Evolutionary conservation across 1,140 invertebrate species (phyloP), one percentile per base, ranked within the genome.

Genomic region (Drosophila orosa): DNA sequence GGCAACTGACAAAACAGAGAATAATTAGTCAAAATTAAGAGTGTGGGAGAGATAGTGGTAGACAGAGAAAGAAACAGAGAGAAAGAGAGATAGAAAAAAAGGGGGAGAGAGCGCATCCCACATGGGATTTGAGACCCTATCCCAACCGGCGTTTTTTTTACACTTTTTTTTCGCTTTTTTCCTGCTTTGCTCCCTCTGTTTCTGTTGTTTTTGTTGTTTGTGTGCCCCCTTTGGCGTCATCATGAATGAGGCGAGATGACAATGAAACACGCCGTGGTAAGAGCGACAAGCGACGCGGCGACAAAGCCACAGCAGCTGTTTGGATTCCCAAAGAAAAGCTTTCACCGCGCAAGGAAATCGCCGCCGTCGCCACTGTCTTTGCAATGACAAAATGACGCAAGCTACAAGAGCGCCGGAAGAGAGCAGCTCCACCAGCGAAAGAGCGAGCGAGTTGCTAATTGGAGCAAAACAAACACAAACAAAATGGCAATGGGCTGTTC

Each of bases 381-480:
- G 85, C 80, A 86, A 86, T 67, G 45, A 42, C 72, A 86, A 76
- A 75, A 79, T 79, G 75, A 78, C 79, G 66, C 83, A 79, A 82
- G 76, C 83, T 62, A 83, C 84, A 79, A 35, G 48, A 44, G 56
- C 54, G 74, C 25, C 50, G 13, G 10, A 22, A 25, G 57, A 27
- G 27, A 55, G 61, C 10, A 44, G 42, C 42, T 2, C n/a, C 33
- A 17, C 45, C 27, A 31, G 42, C 13, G 42, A 47, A 45, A 52
- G 52, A 42, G 78, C 56, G 48, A 62, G 66, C 73, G 68, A 67
- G 62, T 59, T 87, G 82, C 83, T 87, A 83, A 87, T 87, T 87
- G 83, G 84, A 87, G 83, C 83, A 87, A 87, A 87, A 83, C 80
- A 87, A 87, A 87, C 84, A 83, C 84, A 87, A 89, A 87, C 80